Percentiles rank a stretch among this genome's conserved stretches.
These are phyloP conservation scores for Carollia perspicillata DNA, from an alignment of 2,113 vertebrate species.

Conservation along the genomic window DNA sequence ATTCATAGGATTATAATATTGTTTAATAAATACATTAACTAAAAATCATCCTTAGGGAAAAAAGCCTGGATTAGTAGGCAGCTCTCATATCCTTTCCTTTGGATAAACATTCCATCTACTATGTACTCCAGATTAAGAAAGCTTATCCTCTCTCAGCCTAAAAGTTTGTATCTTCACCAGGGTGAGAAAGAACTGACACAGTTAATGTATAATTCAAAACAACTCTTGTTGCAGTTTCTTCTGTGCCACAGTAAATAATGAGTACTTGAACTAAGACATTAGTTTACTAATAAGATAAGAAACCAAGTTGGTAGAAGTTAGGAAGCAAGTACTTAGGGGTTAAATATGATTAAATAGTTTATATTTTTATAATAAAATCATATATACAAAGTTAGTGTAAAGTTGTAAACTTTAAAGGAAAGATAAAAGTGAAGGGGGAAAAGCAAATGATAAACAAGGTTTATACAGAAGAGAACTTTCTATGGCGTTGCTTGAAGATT, in stretches of 20 bases:
- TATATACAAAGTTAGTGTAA: background rate
- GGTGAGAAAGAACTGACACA: background rate
- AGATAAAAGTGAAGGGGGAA: background rate
- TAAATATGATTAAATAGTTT: constrained; percentile 27
- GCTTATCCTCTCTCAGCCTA: background rate
- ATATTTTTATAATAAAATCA: background rate
- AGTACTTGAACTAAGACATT: background rate
- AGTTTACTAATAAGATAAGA: background rate
- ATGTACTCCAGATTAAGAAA: background rate
- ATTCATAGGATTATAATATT: background rate
- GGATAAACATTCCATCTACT: background rate
- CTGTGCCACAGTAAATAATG: background rate
- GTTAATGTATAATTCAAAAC: background rate
- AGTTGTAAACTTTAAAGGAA: background rate
- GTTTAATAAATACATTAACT: background rate
- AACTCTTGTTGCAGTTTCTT: background rate
- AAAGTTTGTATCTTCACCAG: background rate
- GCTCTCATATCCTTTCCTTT: background rate
- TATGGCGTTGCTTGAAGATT: constrained; percentile 20
- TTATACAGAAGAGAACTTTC: constrained; percentile 3
- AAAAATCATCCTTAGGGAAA: background rate
- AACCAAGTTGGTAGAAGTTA: background rate
- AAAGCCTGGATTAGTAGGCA: background rate
- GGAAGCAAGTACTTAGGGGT: background rate
- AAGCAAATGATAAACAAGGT: background rate